A percentile compares a stretch with the other conserved stretches of the same genome.
Evolutionary conservation across 2,113 vertebrate species (phyloP).

Genomic region (Myanophis thanlyinensis): DNA sequence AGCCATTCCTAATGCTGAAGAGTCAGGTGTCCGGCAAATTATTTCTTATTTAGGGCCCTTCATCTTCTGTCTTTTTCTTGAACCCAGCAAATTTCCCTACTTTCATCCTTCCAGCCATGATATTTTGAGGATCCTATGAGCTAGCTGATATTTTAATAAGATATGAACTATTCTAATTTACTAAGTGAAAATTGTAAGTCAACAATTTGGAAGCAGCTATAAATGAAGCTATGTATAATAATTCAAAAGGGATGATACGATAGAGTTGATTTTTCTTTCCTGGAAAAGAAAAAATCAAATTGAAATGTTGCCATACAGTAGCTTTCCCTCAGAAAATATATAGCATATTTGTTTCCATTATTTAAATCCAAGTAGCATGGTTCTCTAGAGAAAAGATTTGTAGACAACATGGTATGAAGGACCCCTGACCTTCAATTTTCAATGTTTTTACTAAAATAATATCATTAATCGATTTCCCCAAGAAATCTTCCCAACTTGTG

Average conservation of each 20-base stretch:
- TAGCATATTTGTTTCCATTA: background rate
- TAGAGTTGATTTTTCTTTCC: background rate
- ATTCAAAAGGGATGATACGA: background rate
- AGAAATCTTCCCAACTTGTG: background rate
- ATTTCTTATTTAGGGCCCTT: background rate
- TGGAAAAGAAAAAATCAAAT: background rate
- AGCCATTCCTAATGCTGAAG: background rate
- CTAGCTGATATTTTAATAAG: background rate
- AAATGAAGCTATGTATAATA: background rate
- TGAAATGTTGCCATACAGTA: background rate
- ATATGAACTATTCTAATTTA: background rate
- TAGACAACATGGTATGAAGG: background rate
- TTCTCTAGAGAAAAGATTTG: background rate
- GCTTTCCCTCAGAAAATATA: background rate
- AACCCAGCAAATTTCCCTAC: background rate
- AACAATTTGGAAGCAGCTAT: background rate
- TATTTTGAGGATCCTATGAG: background rate
- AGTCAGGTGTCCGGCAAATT: background rate
- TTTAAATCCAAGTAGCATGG: background rate
- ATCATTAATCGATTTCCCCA: background rate
- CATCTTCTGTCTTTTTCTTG: background rate
- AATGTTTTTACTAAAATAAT: background rate
- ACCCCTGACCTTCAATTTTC: background rate
- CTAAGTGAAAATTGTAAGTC: conserved; percentile 2
- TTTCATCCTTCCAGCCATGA: background rate